Evolutionary conservation across 2,113 vertebrate species (phyloP).

Genomic region (Labrus mixtus): DNA sequence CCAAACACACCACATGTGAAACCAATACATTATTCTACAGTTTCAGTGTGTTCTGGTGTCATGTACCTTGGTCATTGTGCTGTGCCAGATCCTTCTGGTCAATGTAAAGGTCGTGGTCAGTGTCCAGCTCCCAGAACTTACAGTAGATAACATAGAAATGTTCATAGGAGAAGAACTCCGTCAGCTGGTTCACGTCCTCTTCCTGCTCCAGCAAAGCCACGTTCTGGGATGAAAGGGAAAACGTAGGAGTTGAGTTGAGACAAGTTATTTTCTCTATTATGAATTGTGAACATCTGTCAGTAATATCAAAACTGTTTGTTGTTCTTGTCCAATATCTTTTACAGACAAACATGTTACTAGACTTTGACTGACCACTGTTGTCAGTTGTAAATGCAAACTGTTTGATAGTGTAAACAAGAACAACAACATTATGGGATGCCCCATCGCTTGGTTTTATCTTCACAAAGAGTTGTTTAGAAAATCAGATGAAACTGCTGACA

Average conservation of each 20-base stretch:
- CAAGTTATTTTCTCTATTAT: no score
- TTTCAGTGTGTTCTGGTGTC: background rate
- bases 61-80: slow-evolving; percentile 93
- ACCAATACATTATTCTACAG: no score
- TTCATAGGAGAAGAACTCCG: slow-evolving; percentile 96
- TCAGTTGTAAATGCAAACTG: no score
- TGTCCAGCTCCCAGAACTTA: slow-evolving; percentile 98
- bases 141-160: slow-evolving; percentile 99
- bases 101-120: slow-evolving; percentile 95
- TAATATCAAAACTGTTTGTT: no score
- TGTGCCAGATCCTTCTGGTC: slow-evolving; percentile 91
- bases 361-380: no score
- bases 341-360: no score
- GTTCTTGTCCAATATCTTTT: no score
- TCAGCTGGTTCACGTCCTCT: slow-evolving; percentile 95
- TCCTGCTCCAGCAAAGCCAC: slow-evolving; percentile 92
- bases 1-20: background rate
- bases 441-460: no score
- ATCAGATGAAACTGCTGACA: background rate
- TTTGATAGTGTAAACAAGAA: no score
- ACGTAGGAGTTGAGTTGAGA: fast-evolving
- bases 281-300: no score
- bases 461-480: background rate
- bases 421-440: no score
- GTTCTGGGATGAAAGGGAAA: slow-evolving; percentile 79